phyloP scores from a whole-genome alignment of 2,888 invertebrate genomes.

The Anthophora plumipes region DNA sequence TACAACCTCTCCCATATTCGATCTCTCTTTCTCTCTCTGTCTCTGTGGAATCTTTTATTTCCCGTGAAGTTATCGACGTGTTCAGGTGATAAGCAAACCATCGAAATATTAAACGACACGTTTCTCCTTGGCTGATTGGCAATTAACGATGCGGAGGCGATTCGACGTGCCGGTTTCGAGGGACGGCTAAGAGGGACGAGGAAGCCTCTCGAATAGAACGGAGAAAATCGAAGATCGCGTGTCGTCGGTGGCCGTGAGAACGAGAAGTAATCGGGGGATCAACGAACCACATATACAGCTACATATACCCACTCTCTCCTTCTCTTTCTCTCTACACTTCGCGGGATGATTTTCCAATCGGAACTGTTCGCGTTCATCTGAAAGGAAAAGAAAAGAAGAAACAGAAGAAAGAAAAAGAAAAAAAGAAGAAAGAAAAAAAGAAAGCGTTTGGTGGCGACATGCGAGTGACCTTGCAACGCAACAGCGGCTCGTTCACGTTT shows the following conservation, averaged over 20 bases:
- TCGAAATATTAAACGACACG: slow-evolving; percentile 43
- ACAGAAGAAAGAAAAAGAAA: not conserved
- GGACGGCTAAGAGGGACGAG: not conserved
- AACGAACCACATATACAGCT: not conserved
- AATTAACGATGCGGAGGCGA: slow-evolving; percentile 40
- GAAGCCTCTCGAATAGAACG: not conserved
- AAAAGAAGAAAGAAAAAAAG: not conserved
- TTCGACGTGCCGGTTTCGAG: slow-evolving; percentile 22
- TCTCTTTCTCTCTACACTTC: not conserved
- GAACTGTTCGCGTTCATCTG: too few species aligned
- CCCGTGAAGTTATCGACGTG: slow-evolving; percentile 46
- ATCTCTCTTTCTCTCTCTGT: slow-evolving; percentile 2
- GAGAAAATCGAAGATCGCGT: not conserved
- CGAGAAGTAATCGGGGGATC: not conserved
- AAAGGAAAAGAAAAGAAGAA: not conserved
- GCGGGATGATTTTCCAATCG: too few species aligned
- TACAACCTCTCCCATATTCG: not conserved
- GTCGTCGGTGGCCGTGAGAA: not conserved
- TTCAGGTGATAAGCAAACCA: slow-evolving; percentile 47
- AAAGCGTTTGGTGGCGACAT: slow-evolving; percentile 26
- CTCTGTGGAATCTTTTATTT: slow-evolving; percentile 50
- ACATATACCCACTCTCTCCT: not conserved
- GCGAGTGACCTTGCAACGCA: slow-evolving; percentile 47
- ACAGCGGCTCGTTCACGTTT: slow-evolving; percentile 23
- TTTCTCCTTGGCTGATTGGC: slow-evolving; percentile 27